Evolutionary conservation across 2,888 invertebrate genomes (phyloP).

Genomic region (Epirrhoe alternata): DNA sequence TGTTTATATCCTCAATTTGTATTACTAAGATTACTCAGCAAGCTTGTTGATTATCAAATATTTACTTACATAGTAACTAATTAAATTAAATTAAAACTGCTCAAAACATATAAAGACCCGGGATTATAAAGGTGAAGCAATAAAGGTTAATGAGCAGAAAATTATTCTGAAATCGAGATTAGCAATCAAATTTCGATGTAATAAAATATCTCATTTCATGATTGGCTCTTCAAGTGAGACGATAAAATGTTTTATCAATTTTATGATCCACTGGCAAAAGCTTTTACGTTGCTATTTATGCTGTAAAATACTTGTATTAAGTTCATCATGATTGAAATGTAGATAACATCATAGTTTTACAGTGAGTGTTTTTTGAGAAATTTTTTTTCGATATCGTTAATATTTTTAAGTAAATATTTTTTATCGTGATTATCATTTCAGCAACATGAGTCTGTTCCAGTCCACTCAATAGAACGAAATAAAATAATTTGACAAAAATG

Average conservation of each 20-base stretch:
- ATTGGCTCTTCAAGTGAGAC: conserved; percentile 28
- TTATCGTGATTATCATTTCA: too few relatives aligned
- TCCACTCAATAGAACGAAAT: too few relatives aligned
- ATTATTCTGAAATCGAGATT: conserved; percentile 55
- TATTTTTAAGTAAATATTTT: too few relatives aligned
- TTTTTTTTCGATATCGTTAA: too few relatives aligned
- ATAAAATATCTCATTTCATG: conserved; percentile 47
- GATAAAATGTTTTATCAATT: conserved; percentile 23
- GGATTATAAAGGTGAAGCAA: conserved; percentile 37
- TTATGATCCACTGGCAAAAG: conserved; percentile 1
- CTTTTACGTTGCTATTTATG: conserved; percentile 7
- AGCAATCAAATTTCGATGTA: conserved; percentile 48
- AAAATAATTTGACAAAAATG: too few relatives aligned
- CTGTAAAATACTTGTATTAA: neutral
- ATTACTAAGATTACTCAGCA: neutral
- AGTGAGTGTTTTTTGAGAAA: too few relatives aligned
- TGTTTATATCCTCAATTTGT: neutral
- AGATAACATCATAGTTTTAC: too few relatives aligned
- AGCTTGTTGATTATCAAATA: neutral
- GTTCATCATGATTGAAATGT: neutral
- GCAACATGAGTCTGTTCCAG: too few relatives aligned
- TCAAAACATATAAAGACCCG: conserved; percentile 23
- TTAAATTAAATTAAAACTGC: neutral
- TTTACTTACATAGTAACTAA: neutral
- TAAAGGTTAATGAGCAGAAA: conserved; percentile 48